These are phyloP conservation scores for Stegodyphus mimosarum DNA, from an alignment of 1,140 invertebrate species.

Conservation along the genomic window DNA sequence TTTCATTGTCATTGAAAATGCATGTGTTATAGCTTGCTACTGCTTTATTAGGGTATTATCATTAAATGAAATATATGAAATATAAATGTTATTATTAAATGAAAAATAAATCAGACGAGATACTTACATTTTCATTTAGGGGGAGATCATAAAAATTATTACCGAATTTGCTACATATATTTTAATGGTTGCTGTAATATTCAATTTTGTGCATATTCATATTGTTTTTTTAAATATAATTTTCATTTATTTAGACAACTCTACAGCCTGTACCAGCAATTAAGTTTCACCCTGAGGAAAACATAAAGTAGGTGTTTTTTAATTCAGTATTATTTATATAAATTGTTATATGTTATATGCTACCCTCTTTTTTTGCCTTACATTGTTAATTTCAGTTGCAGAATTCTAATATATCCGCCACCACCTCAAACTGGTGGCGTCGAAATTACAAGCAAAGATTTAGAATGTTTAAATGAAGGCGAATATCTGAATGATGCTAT, in stretches of 20 bases:
- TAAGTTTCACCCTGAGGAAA: background rate
- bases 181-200: too few relatives aligned
- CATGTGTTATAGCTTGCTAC: too few relatives aligned
- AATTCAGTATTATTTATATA: background rate
- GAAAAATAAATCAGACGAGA: too few relatives aligned
- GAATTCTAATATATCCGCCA: slow-evolving; percentile 69
- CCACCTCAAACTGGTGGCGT: slow-evolving; percentile 76
- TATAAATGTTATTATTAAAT: too few relatives aligned
- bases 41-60: too few relatives aligned
- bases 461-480: slow-evolving; percentile 87
- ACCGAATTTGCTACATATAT: too few relatives aligned
- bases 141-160: too few relatives aligned
- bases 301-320: background rate
- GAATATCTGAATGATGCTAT: slow-evolving; percentile 98
- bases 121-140: too few relatives aligned
- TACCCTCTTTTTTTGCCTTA: background rate
- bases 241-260: background rate
- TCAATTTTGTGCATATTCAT: too few relatives aligned
- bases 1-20: too few relatives aligned
- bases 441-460: slow-evolving; percentile 91
- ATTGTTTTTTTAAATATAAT: too few relatives aligned
- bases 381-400: slow-evolving; percentile 61
- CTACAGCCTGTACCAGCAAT: background rate
- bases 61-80: too few relatives aligned
- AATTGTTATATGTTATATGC: background rate